Conservation (phyloP, 2,797 vertebrate genomes). For the Rhinoraja longicauda region DNA sequence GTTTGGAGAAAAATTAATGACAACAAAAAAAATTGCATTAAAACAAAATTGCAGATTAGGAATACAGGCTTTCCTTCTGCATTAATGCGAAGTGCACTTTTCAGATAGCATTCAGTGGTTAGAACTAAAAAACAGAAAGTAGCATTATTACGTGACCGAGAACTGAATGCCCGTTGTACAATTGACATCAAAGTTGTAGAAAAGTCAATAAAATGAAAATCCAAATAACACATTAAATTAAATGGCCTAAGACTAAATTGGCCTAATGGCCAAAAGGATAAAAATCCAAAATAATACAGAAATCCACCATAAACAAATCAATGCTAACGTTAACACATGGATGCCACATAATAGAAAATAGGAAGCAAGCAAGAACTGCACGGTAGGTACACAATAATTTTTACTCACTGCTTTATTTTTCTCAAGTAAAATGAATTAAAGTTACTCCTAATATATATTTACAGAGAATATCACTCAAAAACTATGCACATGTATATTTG, state of each 20-base stretch:
- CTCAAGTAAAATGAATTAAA: neutral
- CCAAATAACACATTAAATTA: neutral
- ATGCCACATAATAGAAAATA: neutral
- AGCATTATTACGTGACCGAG: neutral
- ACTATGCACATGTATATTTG: neutral
- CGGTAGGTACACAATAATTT: neutral
- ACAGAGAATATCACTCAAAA: neutral
- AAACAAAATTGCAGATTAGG: neutral
- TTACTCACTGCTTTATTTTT: neutral
- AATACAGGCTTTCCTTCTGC: neutral
- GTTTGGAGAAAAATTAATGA: neutral
- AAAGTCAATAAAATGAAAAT: neutral
- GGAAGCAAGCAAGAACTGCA: neutral
- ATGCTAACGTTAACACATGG: neutral
- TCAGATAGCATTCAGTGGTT: neutral
- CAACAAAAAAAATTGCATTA: neutral
- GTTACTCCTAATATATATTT: neutral
- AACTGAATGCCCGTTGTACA: neutral
- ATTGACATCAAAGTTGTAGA: neutral
- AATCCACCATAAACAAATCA: neutral
- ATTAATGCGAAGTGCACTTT: neutral
- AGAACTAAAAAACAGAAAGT: neutral
- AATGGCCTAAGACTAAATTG: neutral
- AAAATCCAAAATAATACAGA: constrained; percentile 1
- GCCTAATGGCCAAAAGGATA: neutral